Evolutionary conservation across 2,888 invertebrate species (phyloP).

Genomic region (Escarpia spicata): DNA sequence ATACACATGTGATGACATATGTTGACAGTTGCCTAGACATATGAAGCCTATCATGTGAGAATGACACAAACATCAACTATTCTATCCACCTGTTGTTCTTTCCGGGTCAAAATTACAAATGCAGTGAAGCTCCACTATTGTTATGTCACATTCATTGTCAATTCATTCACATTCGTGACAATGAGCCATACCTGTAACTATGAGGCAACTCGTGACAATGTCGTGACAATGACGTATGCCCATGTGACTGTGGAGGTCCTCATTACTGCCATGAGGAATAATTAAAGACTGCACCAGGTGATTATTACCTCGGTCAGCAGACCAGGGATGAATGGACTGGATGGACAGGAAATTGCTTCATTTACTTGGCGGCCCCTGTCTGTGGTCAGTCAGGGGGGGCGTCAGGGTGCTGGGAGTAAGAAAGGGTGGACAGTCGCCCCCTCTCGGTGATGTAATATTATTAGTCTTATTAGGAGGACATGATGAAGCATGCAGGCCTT

Average conservation of each 20-base stretch:
- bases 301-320: not conserved
- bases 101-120: not conserved
- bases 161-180: constrained; percentile 3
- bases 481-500: not conserved
- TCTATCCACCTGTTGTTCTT: not conserved
- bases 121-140: not conserved
- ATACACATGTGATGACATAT: too few species aligned
- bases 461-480: not conserved
- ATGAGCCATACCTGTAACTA: constrained; percentile 10
- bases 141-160: not conserved
- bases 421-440: not conserved
- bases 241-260: not conserved
- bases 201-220: not conserved
- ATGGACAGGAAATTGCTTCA: not conserved
- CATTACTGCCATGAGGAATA: constrained; percentile 7
- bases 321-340: not conserved
- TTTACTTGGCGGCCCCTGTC: not conserved
- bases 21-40: too few species aligned
- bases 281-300: not conserved
- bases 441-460: not conserved
- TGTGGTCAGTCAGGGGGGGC: not conserved
- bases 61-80: not conserved
- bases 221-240: constrained; percentile 6
- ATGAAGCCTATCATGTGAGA: not conserved
- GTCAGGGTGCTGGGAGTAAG: not conserved